Evolutionary conservation across 1,140 invertebrate species (phyloP), one percentile per base, ranked within the genome.

Genomic region (Drosophila bocqueti): DNA sequence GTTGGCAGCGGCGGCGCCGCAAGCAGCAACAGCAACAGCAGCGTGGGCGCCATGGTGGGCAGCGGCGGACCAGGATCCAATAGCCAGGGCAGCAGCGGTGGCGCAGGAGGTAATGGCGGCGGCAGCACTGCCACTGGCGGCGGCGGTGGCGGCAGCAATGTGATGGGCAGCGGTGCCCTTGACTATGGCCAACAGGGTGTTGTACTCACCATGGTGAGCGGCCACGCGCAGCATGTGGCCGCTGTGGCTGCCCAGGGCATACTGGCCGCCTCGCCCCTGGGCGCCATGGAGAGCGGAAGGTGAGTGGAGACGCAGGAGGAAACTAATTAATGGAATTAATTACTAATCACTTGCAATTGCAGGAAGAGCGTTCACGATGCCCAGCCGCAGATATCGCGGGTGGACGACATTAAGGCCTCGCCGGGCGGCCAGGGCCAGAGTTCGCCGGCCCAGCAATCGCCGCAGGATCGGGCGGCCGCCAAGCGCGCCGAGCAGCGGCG

Each of bases 401-500:
- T 93, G 8, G 95, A 95, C 52, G 94, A 95, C 71, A 94, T 95
- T 0, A 95, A 95, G 82, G 93, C 94, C 31, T 93, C 93, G 8
- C 93, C 94, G 59, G 81, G 83, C 13, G 81, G 85, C 9, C 78
- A 92, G 79, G 76, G 87, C 40, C 90, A 85, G 86, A 91, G 81
- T 84, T 95, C 86, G 92, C 95, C 93, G 74, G 95, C 93, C 93
- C 94, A 93, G 94, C 95, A 80, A 94, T 94, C 93, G 93, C 95
- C 91, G 93, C 94, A 95, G 80, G 96, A 96, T 90, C 95, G 95
- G 68, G 95, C 95, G 24, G 95, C 95, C 40, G 95, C 95, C 43
- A 96, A 96, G 89, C 94, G 96, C 63, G 97, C 98, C 93, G 95
- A 97, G 49, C 96, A 96, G 83, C 95, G 97, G 74, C 94, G 96